These are phyloP conservation scores for Drosophila fulvimacula DNA, from an alignment of 2,888 invertebrate species.

Conservation along the genomic window DNA sequence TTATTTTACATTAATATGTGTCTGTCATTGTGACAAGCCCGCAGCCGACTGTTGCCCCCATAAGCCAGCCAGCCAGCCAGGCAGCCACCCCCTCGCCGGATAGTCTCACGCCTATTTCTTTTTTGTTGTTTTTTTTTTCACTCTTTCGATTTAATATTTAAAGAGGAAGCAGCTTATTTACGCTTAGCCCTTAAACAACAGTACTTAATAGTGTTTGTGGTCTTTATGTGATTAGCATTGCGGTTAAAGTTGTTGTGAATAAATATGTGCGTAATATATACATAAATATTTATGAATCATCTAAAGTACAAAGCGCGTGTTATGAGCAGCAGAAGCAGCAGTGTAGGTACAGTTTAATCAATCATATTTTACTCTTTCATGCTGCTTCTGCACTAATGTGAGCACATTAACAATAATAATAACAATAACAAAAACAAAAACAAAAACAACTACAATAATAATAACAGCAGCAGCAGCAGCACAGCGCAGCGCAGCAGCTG, in stretches of 20 bases:
- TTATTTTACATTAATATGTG: constrained; percentile 15
- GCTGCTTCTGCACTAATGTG: constrained; percentile 10
- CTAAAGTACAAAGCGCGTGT: constrained; percentile 42
- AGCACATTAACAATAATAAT: constrained; percentile 26
- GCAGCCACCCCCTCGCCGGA: not conserved
- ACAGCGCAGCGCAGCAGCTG: constrained; percentile 19
- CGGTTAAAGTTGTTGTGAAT: constrained; percentile 31
- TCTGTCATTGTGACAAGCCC: constrained; percentile 28
- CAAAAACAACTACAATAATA: not conserved
- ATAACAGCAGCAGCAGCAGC: not conserved
- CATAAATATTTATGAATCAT: constrained; percentile 36
- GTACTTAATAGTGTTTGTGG: constrained; percentile 20
- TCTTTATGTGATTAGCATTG: constrained; percentile 37
- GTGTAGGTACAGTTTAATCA: constrained; percentile 61
- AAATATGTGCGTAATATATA: not conserved
- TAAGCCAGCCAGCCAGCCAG: not conserved
- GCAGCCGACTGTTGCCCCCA: not conserved
- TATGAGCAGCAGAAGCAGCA: constrained; percentile 24
- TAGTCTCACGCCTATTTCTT: constrained; percentile 9
- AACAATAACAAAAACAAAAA: constrained; percentile 19
- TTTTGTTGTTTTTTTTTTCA: not conserved
- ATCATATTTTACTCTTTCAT: constrained; percentile 24
- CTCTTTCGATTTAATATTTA: constrained; percentile 49
- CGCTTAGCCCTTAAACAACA: constrained; percentile 30
- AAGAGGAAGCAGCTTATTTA: constrained; percentile 73